Conservation (phyloP, 2,888 invertebrate species). For the Ceraclea dissimilis region DNA sequence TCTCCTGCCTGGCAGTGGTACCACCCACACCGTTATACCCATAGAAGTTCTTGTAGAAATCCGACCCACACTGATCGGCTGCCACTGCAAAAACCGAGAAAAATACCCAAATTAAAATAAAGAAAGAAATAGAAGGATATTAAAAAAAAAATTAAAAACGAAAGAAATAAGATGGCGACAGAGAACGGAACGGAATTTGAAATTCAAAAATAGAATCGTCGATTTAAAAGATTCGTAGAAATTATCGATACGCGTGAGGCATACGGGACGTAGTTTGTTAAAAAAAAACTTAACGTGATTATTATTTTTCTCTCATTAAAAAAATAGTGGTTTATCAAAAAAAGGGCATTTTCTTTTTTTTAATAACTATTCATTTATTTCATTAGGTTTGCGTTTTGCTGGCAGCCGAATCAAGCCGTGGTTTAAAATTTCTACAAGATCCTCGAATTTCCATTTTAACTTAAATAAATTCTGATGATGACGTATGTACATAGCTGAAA, state of each 20-base stretch:
- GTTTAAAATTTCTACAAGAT: conserved; percentile 25
- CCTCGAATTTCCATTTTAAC: conserved; percentile 2
- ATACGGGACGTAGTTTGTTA: too few relatives aligned
- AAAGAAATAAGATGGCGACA: background rate
- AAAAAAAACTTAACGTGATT: too few relatives aligned
- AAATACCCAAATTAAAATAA: conserved; percentile 8
- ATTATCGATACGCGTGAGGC: conserved; percentile 8
- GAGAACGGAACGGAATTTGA: background rate
- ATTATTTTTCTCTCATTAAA: too few relatives aligned
- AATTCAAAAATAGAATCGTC: background rate
- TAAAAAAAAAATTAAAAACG: background rate
- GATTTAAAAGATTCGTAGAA: too few relatives aligned
- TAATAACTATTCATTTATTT: too few relatives aligned
- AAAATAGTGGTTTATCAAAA: too few relatives aligned
- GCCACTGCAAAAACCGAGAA: conserved; percentile 63
- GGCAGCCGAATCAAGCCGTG: conserved; percentile 4
- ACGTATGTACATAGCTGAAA: conserved; percentile 21
- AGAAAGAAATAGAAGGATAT: conserved; percentile 5
- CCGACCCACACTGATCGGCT: conserved; percentile 75
- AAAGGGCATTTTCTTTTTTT: background rate
- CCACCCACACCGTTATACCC: conserved; percentile 62
- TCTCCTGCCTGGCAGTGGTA: conserved; percentile 32
- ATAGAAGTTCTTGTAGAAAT: conserved; percentile 80
- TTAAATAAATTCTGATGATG: conserved; percentile 7
- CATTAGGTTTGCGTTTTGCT: background rate